Conservation (phyloP, 1,140 invertebrate genomes). For the Drosophila rhopaloa region DNA sequence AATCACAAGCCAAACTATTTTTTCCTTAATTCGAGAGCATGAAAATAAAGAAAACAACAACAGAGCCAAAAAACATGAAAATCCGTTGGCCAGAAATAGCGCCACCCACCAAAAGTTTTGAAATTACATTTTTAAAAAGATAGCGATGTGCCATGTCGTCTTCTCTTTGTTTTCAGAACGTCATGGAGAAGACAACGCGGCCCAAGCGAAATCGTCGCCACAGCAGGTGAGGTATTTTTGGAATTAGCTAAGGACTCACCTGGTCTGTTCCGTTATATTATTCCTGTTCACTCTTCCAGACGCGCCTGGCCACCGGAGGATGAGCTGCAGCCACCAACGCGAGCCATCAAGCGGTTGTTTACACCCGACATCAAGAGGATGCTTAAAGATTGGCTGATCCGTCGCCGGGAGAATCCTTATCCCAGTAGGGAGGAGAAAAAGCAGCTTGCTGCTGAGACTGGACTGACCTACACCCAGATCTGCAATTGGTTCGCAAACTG, state of each 20-base stretch:
- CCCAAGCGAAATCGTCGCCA: slow-evolving; percentile 87
- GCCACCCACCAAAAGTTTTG: slow-evolving; percentile 74
- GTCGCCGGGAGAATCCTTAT: slow-evolving; percentile 90
- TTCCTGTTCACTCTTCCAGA: slow-evolving; percentile 24
- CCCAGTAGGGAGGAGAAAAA: slow-evolving; percentile 90
- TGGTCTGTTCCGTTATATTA: too few relatives aligned
- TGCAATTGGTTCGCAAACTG: slow-evolving; percentile 92
- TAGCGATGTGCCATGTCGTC: slow-evolving; percentile 16
- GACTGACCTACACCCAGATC: slow-evolving; percentile 90
- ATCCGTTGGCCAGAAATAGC: slow-evolving; percentile 68
- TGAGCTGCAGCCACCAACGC: slow-evolving; percentile 80
- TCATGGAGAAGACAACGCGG: slow-evolving; percentile 76
- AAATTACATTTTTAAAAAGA: slow-evolving; percentile 68
- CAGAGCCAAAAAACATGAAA: slow-evolving; percentile 77
- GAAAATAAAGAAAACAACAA: slow-evolving; percentile 57
- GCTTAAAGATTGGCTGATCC: slow-evolving; percentile 89
- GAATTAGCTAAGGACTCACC: background rate
- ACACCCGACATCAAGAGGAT: slow-evolving; percentile 90
- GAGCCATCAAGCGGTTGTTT: slow-evolving; percentile 89
- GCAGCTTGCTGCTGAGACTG: slow-evolving; percentile 88
- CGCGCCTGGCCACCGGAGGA: slow-evolving; percentile 81
- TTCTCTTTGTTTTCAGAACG: slow-evolving; percentile 17
- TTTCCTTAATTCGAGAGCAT: slow-evolving; percentile 49
- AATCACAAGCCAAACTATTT: slow-evolving; percentile 53
- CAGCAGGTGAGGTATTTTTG: slow-evolving; percentile 77